These are phyloP conservation scores for Calonectris borealis DNA, from an alignment of 2,113 vertebrate species.

Conservation along the genomic window DNA sequence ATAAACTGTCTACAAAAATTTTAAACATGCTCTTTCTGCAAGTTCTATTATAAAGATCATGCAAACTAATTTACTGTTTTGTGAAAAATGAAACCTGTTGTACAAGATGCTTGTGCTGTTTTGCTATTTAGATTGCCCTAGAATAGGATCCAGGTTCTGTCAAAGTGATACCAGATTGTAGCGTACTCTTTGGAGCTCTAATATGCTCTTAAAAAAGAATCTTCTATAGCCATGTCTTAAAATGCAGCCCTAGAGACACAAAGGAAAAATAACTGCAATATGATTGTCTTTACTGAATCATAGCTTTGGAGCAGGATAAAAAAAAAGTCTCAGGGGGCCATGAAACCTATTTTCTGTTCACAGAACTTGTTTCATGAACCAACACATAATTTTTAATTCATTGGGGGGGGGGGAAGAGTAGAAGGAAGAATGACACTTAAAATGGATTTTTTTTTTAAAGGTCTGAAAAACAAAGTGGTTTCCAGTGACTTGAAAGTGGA, in stretches of 20 bases:
- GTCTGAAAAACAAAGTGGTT: neutral
- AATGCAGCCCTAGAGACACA: neutral
- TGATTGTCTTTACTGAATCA: neutral
- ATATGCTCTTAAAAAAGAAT: neutral
- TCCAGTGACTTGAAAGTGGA: neutral
- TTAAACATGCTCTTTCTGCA: neutral
- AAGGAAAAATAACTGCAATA: neutral
- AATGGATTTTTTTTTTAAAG: neutral
- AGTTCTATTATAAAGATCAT: neutral
- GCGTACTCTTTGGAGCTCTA: neutral
- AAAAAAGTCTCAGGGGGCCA: neutral
- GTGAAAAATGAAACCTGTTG: neutral
- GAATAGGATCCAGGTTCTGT: neutral
- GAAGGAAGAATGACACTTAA: neutral
- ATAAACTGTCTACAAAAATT: neutral
- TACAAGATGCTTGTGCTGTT: neutral
- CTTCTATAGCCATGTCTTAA: neutral
- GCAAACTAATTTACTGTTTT: neutral
- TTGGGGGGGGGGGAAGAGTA: too few species aligned
- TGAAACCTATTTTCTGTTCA: neutral
- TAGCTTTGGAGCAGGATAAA: neutral
- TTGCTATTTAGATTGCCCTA: neutral
- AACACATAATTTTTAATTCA: neutral
- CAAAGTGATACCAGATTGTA: neutral
- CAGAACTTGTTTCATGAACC: neutral